Evolutionary conservation across 1,140 invertebrate genomes (phyloP).

Genomic region (silkworm (Bombyx mori)): ASM3026992v2 NC_085128.1:6284501-6285000

Average conservation of each 20-base stretch:
- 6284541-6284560: slow-evolving; percentile 27
- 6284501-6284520: slow-evolving; percentile 6
- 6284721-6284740: slow-evolving; percentile 21
- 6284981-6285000: too few species aligned
- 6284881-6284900: slow-evolving; percentile 28
- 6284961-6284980: slow-evolving; percentile 36
- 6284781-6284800: slow-evolving; percentile 33
- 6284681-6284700: slow-evolving; percentile 29
- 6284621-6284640: slow-evolving; percentile 26
- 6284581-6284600: slow-evolving; percentile 25
- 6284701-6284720: slow-evolving; percentile 36
- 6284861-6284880: slow-evolving; percentile 37
- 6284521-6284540: slow-evolving; percentile 12
- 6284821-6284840: slow-evolving; percentile 5
- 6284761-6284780: slow-evolving; percentile 1
- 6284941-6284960: slow-evolving; percentile 30
- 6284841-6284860: slow-evolving; percentile 19
- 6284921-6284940: slow-evolving; percentile 32
- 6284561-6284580: slow-evolving; percentile 34
- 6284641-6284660: slow-evolving; percentile 27
- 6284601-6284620: slow-evolving; percentile 25
- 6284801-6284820: slow-evolving; percentile 34
- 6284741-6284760: slow-evolving; percentile 8
- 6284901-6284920: slow-evolving; percentile 37
- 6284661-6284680: slow-evolving; percentile 37